These are phyloP conservation scores for Drosophila monieri DNA, from an alignment of 2,888 invertebrate genomes.

Conservation along the genomic window DNA sequence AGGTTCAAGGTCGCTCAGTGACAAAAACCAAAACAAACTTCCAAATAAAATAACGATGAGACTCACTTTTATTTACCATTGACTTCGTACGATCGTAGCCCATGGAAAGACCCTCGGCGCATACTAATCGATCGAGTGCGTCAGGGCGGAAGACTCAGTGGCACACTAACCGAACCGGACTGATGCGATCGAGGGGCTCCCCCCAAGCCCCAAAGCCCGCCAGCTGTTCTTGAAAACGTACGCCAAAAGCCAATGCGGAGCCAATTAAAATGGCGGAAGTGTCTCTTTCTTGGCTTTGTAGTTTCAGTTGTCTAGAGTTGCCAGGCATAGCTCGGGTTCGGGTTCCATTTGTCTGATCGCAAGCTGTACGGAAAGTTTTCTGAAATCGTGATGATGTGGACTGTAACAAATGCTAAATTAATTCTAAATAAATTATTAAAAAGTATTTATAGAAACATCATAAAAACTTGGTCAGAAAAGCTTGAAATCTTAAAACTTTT, in stretches of 20 bases:
- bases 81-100: slow-evolving; percentile 32
- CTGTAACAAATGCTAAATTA: too few relatives aligned
- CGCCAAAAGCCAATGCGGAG: slow-evolving; percentile 34
- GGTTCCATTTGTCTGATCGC: not conserved
- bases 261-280: slow-evolving; percentile 71
- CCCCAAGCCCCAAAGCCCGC: slow-evolving; percentile 7
- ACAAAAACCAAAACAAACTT: slow-evolving; percentile 60
- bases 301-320: slow-evolving; percentile 32
- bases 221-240: slow-evolving; percentile 70
- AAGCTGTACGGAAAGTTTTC: not conserved
- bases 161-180: slow-evolving; percentile 57
- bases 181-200: slow-evolving; percentile 5
- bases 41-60: slow-evolving; percentile 38
- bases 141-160: slow-evolving; percentile 55
- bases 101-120: slow-evolving; percentile 49
- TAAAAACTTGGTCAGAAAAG: too few relatives aligned
- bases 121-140: slow-evolving; percentile 63
- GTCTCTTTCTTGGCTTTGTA: slow-evolving; percentile 2
- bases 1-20: slow-evolving; percentile 68
- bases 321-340: slow-evolving; percentile 5
- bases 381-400: not conserved
- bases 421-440: too few relatives aligned
- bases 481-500: too few relatives aligned
- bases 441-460: too few relatives aligned
- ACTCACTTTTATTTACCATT: slow-evolving; percentile 67